Base-by-base conservation (phyloP, 2,888 invertebrate species). In the Heliconius sara region DNA sequence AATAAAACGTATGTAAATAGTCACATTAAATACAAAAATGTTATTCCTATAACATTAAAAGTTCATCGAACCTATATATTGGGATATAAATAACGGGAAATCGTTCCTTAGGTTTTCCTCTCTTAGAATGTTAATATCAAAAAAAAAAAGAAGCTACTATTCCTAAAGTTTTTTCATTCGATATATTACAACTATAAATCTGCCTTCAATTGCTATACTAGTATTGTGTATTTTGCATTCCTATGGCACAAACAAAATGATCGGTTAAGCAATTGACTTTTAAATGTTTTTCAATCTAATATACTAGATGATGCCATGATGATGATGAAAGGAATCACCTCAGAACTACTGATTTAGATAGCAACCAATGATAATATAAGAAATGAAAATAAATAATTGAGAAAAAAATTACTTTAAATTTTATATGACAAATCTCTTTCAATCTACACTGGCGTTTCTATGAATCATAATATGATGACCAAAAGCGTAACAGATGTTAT, bases 381-480 rank as follows among this genome's bases (percentile, higher is more conserved):
- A n/a, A 10, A n/a, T 60, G n/a, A 10, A n/a, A 60, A n/a, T 60
- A 60, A n/a, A 60, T 60, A 60, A 60, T 22, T n/a, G 0, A n/a
- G 3, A 60, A 60, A 60, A 60, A 22, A 34, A 60, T n/a, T 12
- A 60, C n/a, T 12, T 12, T n/a, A 60, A n/a, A n/a, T 60, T n/a
- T 12, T n/a, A 60, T 12, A 60, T 60, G 10, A 60, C n/a, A 60
- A 22, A n/a, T 60, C 60, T 60, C 60, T 60, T 60, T 60, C 60
- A 60, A n/a, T n/a, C n/a, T n/a, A 12, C n/a, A 60, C n/a, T n/a
- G n/a, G n/a, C n/a, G 60, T 60, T n/a, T n/a, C 10, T n/a, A 60
- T 60, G 60, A 60, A 60, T 60, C 60, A 60, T n/a, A n/a, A 47
- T 39, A 39, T n/a, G 60, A 60, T 60, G 60, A 60, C n/a, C 60